Conservation (phyloP, 2,888 invertebrate genomes). For the Brenthis ino region DNA sequence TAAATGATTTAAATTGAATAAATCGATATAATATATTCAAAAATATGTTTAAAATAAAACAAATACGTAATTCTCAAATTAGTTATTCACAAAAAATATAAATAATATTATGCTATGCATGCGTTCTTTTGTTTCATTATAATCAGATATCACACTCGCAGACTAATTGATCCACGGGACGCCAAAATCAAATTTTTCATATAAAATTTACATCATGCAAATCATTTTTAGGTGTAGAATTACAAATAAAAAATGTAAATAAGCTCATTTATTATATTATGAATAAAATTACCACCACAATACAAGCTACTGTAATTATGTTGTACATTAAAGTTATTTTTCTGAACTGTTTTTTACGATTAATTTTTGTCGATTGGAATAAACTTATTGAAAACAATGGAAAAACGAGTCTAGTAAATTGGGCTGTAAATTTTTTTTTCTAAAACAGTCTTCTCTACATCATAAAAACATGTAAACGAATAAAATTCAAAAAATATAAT, state of each 20-base stretch:
- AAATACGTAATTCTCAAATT: not conserved
- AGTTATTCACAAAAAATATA: constrained; percentile 2
- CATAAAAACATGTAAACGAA: no score
- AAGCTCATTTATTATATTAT: constrained; percentile 2
- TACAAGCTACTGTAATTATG: no score
- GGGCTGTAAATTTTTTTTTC: no score
- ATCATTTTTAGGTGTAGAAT: constrained; percentile 12
- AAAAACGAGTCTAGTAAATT: no score
- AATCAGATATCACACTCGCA: constrained; percentile 16
- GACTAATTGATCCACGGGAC: constrained; percentile 17
- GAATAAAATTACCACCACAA: not conserved
- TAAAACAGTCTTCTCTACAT: not conserved
- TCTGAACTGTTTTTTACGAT: no score
- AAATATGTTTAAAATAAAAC: no score
- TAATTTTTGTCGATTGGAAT: no score
- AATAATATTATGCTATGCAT: constrained; percentile 16
- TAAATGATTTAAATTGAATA: no score
- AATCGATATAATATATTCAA: no score
- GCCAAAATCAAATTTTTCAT: constrained; percentile 13
- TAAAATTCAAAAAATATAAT: constrained; percentile 16
- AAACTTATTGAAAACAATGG: no score
- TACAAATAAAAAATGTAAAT: constrained; percentile 10
- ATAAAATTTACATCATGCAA: constrained; percentile 12
- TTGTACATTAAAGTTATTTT: no score
- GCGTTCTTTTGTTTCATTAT: constrained; percentile 1